Evolutionary conservation across 2,113 vertebrate genomes (phyloP), one percentile per base, ranked within the genome.

Genomic region (Hemibates koningsi): DNA sequence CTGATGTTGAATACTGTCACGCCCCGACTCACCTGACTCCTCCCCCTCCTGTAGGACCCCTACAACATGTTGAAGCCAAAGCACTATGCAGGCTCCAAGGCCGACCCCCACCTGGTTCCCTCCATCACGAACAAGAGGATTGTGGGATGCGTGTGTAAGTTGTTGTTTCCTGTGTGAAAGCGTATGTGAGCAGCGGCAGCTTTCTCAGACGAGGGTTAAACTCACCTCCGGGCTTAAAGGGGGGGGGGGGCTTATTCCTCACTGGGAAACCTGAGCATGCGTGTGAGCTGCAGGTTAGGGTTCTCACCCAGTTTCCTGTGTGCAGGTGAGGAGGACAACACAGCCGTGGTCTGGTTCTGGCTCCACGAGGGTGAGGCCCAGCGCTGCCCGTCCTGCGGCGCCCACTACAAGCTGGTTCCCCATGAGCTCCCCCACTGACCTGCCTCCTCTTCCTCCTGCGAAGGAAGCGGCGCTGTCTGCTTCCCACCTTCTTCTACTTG

Each of bases 251-350:
- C 56, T 5, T 59, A 29, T 2, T 59, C 56, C 56, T 32, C 27
- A 14, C 7, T 7, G 2, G 56, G 56, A 59, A 59, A 16, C 13
- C 27, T 2, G 27, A 59, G 56, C 13, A 2, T 32, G 56, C 7
- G 3, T 8, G 56, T 27, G 27, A 59, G 2, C 3, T 27, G 27
- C 3, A 8, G 4, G 27, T 29, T 50, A 50, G 48, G 48, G 6
- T 2, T 61, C 73, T 63, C 6, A 34, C 19, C 43, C 5, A 4
- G 29, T 80, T 32, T 48, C 19, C 32, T 63, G 12, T 83, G n/a
- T 38, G 38, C 82, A 98, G 98, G 98, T 93, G 98, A 98, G 84
- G 97, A 98, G 84, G 98, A 98, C 91, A 98, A 97, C 95, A 98
- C 97, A 0, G 87, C 86, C 1, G 94, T 98, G 16, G 91, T 97